These are phyloP conservation scores for Aptenodytes forsteri DNA, from an alignment of 2,113 vertebrate genomes.

Conservation along the genomic window DNA sequence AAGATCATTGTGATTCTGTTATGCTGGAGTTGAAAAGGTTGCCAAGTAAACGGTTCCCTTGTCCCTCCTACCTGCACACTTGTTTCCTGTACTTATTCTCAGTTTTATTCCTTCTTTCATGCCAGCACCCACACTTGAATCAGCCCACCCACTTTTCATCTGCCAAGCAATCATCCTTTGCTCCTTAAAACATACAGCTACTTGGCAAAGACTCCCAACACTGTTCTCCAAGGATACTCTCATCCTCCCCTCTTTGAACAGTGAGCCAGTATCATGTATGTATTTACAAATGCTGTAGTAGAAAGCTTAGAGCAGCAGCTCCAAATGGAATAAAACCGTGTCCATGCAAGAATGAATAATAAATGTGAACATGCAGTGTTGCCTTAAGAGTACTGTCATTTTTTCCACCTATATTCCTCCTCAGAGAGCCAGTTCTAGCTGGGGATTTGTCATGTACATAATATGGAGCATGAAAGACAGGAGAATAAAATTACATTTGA, in stretches of 20 bases:
- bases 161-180: constrained; percentile 1
- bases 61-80: not conserved
- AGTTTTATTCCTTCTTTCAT: constrained; percentile 40
- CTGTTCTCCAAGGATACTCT: not conserved
- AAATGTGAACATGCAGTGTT: not conserved
- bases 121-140: constrained; percentile 21
- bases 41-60: constrained; percentile 5
- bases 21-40: not conserved
- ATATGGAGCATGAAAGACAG: not conserved
- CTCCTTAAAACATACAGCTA: not conserved
- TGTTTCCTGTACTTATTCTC: constrained; percentile 52
- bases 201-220: not conserved
- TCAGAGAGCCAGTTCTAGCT: not conserved
- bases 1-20: not conserved
- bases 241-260: not conserved
- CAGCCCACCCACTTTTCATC: constrained; percentile 58
- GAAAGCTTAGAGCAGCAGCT: not conserved
- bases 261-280: not conserved
- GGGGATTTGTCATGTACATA: not conserved
- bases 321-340: not conserved
- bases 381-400: not conserved
- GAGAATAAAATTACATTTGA: not conserved
- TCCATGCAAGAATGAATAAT: not conserved
- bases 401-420: not conserved
- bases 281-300: constrained; percentile 44